Evolutionary conservation across 2,113 vertebrate species (phyloP), one percentile per base, ranked within the genome.

Genomic region (Tinamus guttatus): DNA sequence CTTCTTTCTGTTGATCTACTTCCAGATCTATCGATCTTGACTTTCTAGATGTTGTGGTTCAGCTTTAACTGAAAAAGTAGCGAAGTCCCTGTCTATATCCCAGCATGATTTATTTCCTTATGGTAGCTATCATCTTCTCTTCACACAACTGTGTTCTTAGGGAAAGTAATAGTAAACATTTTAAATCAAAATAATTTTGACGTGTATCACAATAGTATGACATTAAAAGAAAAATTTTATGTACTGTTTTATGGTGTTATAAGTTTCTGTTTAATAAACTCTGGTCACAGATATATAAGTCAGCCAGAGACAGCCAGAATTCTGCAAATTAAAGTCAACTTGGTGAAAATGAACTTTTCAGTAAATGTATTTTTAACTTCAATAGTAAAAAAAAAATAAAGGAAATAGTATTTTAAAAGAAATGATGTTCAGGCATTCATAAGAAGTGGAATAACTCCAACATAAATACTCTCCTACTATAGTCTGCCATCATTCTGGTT

Each of bases 351-450:
- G 58, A 77, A 59, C 22, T 68, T 73, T 77, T 81, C 54, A 81
- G 22, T 70, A 78, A 43, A 67, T 73, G 71, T 75, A 90, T 70
- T 93, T 93, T 78, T 93, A 83, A 67, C 34, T 81, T 81, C 25
- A 71, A 58, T 38, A 82, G 16, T 64, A 34, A 60, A 43, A 43
- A 47, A 59, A 63, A 64, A 14, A 32, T 43, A 58, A 7, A 5
- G 6, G 22, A 64, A 88, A 85, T 13, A 30, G 18, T 65, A 82
- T 49, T 93, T 91, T 77, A 92, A 63, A 24, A 75, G 65, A 96
- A 82, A 49, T 56, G 3, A 70, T n/a, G 76, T 34, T 75, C 34
- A 84, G 56, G 27, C 70, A 40, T 34, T 91, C 49, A 73, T 41
- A 89, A 62, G 14, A 67, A 71, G 27, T 7, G 15, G 56, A 91